Conservation (phyloP, 2,797 vertebrate genomes). For the Pseudochaenichthys georgianus region DNA sequence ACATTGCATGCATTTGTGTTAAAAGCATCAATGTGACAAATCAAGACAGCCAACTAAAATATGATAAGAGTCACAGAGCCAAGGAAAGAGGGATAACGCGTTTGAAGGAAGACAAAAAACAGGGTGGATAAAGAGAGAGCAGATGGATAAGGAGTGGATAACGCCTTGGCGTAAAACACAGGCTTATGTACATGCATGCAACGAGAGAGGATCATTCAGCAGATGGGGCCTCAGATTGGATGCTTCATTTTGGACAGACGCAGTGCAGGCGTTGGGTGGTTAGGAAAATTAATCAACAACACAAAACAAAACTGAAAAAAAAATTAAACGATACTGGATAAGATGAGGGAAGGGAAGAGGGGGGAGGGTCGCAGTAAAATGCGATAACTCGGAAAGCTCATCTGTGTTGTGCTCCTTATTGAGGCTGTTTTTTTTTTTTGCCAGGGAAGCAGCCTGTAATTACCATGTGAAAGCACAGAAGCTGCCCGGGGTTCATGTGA, state of each 20-base stretch:
- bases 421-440: slow-evolving; percentile 78
- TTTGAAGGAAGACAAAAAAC: slow-evolving; percentile 72
- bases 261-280: slow-evolving; percentile 71
- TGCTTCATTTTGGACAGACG: slow-evolving; percentile 80
- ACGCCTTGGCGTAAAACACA: slow-evolving; percentile 77
- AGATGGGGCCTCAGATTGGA: slow-evolving; percentile 82
- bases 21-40: slow-evolving; percentile 65
- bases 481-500: slow-evolving; percentile 55
- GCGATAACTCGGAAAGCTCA: slow-evolving; percentile 74
- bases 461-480: slow-evolving; percentile 70
- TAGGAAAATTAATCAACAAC: slow-evolving; percentile 78
- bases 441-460: slow-evolving; percentile 74
- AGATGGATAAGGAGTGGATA: slow-evolving; percentile 83
- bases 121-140: slow-evolving; percentile 74
- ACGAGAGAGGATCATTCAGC: slow-evolving; percentile 78
- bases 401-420: slow-evolving; percentile 74
- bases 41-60: slow-evolving; percentile 64
- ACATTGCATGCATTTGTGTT: slow-evolving; percentile 36
- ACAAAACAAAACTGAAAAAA: slow-evolving; percentile 73
- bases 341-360: slow-evolving; percentile 44
- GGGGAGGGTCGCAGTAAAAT: slow-evolving; percentile 44
- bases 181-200: slow-evolving; percentile 77
- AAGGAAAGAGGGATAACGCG: slow-evolving; percentile 65
- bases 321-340: slow-evolving; percentile 49
- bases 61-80: slow-evolving; percentile 51